These are phyloP conservation scores for Ophion ellenae DNA, from an alignment of 2,888 invertebrate species.

Conservation along the genomic window DNA sequence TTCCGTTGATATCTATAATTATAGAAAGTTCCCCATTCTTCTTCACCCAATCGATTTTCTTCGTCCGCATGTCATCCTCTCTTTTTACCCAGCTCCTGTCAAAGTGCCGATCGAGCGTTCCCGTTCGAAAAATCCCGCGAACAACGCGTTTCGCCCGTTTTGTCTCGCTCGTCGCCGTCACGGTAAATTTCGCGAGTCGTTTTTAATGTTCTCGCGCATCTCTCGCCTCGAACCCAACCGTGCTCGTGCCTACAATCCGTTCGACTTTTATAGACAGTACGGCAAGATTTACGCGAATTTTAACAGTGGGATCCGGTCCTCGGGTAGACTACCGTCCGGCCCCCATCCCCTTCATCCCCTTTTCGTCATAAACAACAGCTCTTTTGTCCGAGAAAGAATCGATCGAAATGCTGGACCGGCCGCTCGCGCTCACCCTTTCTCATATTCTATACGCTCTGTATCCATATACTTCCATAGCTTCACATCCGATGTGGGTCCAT, in stretches of 20 bases:
- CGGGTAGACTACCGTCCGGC: slow-evolving; percentile 43
- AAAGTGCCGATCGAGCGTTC: slow-evolving; percentile 49
- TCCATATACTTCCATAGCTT: slow-evolving; percentile 22
- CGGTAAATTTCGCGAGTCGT: slow-evolving; percentile 65
- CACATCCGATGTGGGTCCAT: slow-evolving; percentile 3
- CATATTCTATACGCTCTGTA: slow-evolving; percentile 41
- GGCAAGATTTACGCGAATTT: slow-evolving; percentile 77
- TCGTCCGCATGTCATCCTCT: slow-evolving; percentile 18
- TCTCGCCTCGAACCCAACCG: slow-evolving; percentile 56
- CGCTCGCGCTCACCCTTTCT: slow-evolving; percentile 46
- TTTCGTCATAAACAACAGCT: slow-evolving; percentile 67
- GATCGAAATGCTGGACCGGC: slow-evolving; percentile 63
- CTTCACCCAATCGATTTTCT: slow-evolving; percentile 34
- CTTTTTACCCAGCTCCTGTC: not conserved
- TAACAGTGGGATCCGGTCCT: slow-evolving; percentile 70
- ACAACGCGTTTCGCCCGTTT: slow-evolving; percentile 48
- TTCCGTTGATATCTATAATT: slow-evolving; percentile 1
- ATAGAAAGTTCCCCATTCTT: not conserved
- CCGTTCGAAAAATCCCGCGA: slow-evolving; percentile 36
- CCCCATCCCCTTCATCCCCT: not conserved
- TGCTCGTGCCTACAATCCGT: slow-evolving; percentile 71
- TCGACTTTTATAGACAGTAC: slow-evolving; percentile 78
- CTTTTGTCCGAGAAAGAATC: slow-evolving; percentile 66
- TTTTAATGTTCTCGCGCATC: slow-evolving; percentile 61
- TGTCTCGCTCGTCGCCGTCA: slow-evolving; percentile 52